Percentiles rank a stretch among this genome's conserved stretches.
phyloP scores from a whole-genome alignment of 2,797 vertebrate species.

The Orestias chungarensis region DNA sequence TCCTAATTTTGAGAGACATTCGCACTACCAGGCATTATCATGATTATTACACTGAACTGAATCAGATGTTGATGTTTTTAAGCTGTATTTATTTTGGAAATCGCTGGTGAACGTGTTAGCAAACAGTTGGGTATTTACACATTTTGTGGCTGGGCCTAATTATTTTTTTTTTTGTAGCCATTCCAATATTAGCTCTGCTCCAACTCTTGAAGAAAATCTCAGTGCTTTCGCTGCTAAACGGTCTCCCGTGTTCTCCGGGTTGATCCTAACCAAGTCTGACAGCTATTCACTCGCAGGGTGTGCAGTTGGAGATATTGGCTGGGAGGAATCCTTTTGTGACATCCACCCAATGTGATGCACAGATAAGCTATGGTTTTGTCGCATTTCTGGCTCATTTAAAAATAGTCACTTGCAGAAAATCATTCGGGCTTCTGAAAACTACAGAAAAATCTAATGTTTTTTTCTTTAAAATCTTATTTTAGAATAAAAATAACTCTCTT shows the following conservation, averaged over 20 bases:
- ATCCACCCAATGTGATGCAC: neutral
- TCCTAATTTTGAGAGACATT: constrained; percentile 23
- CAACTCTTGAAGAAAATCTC: constrained; percentile 13
- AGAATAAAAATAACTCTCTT: neutral
- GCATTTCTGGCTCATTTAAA: neutral
- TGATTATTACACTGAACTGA: constrained; percentile 12
- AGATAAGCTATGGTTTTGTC: neutral
- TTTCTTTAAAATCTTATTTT: neutral
- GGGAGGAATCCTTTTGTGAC: neutral
- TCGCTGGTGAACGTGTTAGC: constrained; percentile 3
- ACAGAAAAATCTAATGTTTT: neutral
- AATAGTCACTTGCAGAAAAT: neutral
- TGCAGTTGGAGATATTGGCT: neutral
- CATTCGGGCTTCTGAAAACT: neutral
- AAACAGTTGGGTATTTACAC: constrained; percentile 23
- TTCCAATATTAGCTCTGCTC: neutral
- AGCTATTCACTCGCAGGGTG: neutral
- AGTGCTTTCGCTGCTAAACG: neutral
- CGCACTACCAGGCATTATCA: constrained; percentile 10
- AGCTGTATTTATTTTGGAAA: constrained; percentile 30
- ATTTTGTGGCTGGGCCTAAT: constrained; percentile 6
- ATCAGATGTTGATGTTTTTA: constrained; percentile 29
- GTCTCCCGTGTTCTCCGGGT: constrained; percentile 2
- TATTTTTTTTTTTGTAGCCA: constrained; percentile 8
- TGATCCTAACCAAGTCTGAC: neutral